A percentile compares a stretch with the other conserved stretches of the same genome.
Evolutionary conservation across 2,888 invertebrate genomes (phyloP).

Genomic region (Ornithoptera priamus): DNA sequence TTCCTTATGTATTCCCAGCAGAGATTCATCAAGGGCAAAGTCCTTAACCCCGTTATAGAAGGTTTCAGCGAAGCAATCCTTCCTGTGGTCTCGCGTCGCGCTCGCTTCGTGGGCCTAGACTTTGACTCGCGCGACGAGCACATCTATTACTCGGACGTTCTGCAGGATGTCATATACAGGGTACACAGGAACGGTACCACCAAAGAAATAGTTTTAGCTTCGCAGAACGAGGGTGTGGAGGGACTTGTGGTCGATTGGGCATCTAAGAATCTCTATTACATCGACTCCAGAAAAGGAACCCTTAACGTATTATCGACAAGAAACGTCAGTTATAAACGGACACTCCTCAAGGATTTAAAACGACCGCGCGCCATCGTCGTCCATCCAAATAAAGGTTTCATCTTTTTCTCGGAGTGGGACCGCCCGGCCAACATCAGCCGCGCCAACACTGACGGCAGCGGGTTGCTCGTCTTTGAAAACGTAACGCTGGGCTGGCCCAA

Average conservation of each 20-base stretch:
- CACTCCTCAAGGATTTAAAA: conserved; percentile 91
- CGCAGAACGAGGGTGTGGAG: conserved; percentile 98
- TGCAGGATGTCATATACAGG: conserved; percentile 95
- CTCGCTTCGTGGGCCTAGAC: conserved; percentile 96
- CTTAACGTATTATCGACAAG: conserved; percentile 94
- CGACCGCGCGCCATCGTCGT: conserved; percentile 97
- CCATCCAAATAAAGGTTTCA: conserved; percentile 95
- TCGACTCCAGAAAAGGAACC: conserved; percentile 96
- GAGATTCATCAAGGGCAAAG: conserved; percentile 96
- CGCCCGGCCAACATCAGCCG: conserved; percentile 97
- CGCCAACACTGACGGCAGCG: conserved; percentile 93
- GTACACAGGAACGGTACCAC: conserved; percentile 89
- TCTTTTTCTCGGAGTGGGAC: conserved; percentile 98
- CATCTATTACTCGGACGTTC: conserved; percentile 98
- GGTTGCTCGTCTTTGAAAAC: conserved; percentile 92
- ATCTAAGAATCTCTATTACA: conserved; percentile 96
- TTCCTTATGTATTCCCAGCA: conserved; percentile 98
- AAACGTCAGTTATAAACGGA: conserved; percentile 90
- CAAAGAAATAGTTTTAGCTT: conserved; percentile 93
- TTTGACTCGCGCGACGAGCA: conserved; percentile 94
- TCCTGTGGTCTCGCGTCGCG: conserved; percentile 94
- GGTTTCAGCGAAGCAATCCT: conserved; percentile 97
- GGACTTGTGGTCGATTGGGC: conserved; percentile 98
- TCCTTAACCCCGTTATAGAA: conserved; percentile 91
- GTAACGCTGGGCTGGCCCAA: conserved; percentile 98